These are phyloP conservation scores for Caenorhabditis latens DNA, from an alignment of 1,140 invertebrate species.

Conservation along the genomic window DNA sequence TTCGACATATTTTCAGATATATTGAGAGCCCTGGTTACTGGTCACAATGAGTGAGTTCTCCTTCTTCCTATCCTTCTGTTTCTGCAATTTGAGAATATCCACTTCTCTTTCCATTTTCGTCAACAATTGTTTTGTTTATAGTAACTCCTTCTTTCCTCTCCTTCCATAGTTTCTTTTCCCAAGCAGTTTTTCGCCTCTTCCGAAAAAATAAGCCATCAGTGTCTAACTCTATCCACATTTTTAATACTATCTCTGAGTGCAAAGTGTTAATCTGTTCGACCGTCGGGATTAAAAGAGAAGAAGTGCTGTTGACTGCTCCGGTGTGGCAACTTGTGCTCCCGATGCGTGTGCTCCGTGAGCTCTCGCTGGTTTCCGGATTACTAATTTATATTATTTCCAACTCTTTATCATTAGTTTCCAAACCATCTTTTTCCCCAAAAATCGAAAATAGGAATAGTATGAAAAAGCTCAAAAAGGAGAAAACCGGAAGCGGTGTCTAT, in stretches of 20 bases:
- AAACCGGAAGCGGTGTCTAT: not conserved
- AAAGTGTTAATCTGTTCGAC: constrained; percentile 33
- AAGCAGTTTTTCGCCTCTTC: not conserved
- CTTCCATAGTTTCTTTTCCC: not conserved
- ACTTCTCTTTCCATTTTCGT: not conserved
- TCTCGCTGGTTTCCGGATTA: too few species aligned
- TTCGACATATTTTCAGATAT: too few species aligned
- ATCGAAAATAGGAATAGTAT: not conserved
- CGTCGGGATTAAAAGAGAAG: not conserved
- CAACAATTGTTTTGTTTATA: not conserved
- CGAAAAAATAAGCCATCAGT: constrained; percentile 17
- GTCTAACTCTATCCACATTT: not conserved
- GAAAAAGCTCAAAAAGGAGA: not conserved
- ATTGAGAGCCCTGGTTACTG: too few species aligned
- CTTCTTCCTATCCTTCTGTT: not conserved
- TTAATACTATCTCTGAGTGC: not conserved
- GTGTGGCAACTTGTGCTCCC: not conserved
- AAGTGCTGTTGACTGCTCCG: not conserved
- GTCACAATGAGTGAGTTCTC: too few species aligned
- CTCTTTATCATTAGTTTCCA: not conserved
- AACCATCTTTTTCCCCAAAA: not conserved
- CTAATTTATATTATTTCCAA: too few species aligned
- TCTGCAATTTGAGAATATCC: not conserved
- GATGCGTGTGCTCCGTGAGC: not conserved
- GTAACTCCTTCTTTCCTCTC: not conserved